phyloP scores from a whole-genome alignment of 2,113 vertebrate genomes.

The Macrotus californicus region DNA sequence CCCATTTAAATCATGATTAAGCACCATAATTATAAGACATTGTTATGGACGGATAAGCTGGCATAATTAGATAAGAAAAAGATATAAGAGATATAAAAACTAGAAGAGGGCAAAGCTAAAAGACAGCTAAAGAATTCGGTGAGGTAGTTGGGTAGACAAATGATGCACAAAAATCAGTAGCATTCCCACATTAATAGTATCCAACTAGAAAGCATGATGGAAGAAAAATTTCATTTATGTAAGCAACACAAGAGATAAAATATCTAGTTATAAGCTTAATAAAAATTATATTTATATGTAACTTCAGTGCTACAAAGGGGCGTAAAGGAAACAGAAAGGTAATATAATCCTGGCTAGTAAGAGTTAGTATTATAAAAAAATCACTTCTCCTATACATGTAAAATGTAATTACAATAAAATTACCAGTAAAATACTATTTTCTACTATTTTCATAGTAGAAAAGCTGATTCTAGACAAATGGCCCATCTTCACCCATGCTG shows the following conservation, averaged over 20 bases:
- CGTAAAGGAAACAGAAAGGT: conserved; percentile 2
- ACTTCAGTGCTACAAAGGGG: not conserved
- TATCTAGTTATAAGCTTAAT: not conserved
- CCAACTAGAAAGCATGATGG: not conserved
- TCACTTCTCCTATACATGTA: not conserved
- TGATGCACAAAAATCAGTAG: not conserved
- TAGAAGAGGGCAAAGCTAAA: not conserved
- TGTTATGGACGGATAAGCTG: not conserved
- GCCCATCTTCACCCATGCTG: not conserved
- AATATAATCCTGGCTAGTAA: not conserved
- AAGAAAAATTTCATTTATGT: not conserved
- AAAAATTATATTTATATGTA: conserved; percentile 13
- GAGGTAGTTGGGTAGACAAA: not conserved
- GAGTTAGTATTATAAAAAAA: conserved; percentile 20
- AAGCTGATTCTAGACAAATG: not conserved
- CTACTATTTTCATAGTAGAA: not conserved
- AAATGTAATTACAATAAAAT: not conserved
- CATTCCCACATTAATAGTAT: not conserved
- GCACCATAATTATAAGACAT: not conserved
- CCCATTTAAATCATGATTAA: not conserved
- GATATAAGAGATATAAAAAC: not conserved
- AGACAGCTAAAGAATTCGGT: not conserved
- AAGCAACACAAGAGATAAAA: not conserved
- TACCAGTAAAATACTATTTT: not conserved
- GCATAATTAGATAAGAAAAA: conserved; percentile 1